Percentiles rank a stretch among this genome's conserved stretches.
phyloP scores from a whole-genome alignment of 1,140 invertebrate species.

The Drosophila parabipectinata region DNA sequence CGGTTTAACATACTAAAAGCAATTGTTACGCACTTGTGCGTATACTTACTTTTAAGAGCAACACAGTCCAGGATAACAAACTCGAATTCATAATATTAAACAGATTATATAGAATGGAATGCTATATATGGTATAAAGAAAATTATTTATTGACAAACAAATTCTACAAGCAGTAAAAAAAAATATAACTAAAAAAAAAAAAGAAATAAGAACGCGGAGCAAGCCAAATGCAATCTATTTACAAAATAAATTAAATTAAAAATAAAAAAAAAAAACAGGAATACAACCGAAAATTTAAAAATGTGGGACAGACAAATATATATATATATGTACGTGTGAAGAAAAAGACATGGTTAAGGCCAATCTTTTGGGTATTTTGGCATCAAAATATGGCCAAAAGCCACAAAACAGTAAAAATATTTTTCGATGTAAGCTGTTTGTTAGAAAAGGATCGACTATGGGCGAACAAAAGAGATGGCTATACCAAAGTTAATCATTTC shows the following conservation, averaged over 20 bases:
- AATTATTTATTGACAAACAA: constrained; percentile 67
- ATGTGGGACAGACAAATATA: constrained; percentile 2
- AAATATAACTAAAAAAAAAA: too few species aligned
- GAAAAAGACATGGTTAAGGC: constrained; percentile 12
- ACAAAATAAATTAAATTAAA: constrained; percentile 35
- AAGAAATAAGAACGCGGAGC: constrained; percentile 28
- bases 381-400: constrained; percentile 1
- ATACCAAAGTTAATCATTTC: constrained; percentile 41
- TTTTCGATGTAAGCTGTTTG: constrained; percentile 80
- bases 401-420: constrained; percentile 56
- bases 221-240: constrained; percentile 73
- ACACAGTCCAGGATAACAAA: constrained; percentile 68
- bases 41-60: constrained; percentile 47
- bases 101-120: constrained; percentile 9
- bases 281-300: constrained; percentile 3
- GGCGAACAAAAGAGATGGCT: constrained; percentile 20
- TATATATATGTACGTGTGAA: constrained; percentile 2
- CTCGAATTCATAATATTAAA: constrained; percentile 25
- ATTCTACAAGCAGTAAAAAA: constrained; percentile 41
- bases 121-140: constrained; percentile 22
- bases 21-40: constrained; percentile 12
- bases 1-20: constrained; percentile 9
- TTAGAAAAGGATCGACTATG: constrained; percentile 38
- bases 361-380: constrained; percentile 12
- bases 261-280: constrained; percentile 11